A percentile compares a stretch with the other conserved stretches of the same genome.
Evolutionary conservation across 2,113 vertebrate species (phyloP).

Genomic region (Vidua chalybeata): DNA sequence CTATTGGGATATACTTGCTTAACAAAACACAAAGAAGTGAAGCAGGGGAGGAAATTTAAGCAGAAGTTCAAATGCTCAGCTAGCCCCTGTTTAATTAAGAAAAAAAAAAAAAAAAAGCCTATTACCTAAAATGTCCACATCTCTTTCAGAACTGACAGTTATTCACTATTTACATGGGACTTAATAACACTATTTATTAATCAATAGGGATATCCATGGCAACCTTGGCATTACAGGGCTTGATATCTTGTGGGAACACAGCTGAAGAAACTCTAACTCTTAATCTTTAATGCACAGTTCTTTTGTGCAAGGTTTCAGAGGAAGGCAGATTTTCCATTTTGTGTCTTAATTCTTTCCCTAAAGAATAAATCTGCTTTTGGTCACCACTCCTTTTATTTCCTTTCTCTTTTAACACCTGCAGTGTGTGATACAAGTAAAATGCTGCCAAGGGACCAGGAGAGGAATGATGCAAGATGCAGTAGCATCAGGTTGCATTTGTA

Average conservation of each 20-base stretch:
- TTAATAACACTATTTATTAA: conserved; percentile 15
- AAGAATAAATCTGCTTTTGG: neutral
- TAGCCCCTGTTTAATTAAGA: neutral
- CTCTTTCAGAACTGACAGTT: conserved; percentile 25
- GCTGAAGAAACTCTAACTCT: neutral
- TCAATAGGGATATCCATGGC: conserved; percentile 34
- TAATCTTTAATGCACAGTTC: neutral
- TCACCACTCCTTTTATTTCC: neutral
- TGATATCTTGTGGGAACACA: neutral
- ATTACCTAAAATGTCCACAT: neutral
- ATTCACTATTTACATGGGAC: conserved; percentile 12
- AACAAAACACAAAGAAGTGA: neutral
- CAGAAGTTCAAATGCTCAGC: neutral
- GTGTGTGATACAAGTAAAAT: neutral
- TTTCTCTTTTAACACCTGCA: neutral
- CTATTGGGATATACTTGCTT: neutral
- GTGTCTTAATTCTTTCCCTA: neutral
- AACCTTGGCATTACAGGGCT: neutral
- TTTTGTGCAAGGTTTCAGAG: neutral
- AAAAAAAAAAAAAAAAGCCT: neutral
- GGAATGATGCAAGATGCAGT: neutral
- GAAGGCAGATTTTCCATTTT: neutral
- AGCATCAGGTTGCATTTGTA: neutral
- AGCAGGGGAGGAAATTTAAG: neutral
- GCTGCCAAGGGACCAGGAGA: neutral